These are phyloP conservation scores for Scaptomyza pallida DNA, from an alignment of 1,140 invertebrate genomes.

Conservation along the genomic window DNA sequence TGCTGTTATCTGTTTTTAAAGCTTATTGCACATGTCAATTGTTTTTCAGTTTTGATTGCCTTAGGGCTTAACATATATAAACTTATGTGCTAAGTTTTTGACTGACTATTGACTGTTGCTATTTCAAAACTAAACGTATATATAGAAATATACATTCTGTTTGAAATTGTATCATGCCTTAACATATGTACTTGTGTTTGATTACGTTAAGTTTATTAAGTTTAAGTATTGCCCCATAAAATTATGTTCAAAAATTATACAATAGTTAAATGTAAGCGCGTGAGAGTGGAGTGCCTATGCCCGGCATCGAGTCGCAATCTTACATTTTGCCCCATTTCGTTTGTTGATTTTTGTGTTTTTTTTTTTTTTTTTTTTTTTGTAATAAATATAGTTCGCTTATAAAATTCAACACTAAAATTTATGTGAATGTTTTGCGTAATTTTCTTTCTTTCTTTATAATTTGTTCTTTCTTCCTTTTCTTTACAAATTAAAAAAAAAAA, in stretches of 20 bases:
- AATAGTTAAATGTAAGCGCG: slow-evolving; percentile 37
- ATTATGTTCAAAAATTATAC: slow-evolving; percentile 9
- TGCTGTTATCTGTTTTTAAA: slow-evolving; percentile 21
- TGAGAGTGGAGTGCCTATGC: slow-evolving; percentile 51
- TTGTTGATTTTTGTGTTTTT: no score
- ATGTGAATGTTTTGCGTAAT: slow-evolving; percentile 71
- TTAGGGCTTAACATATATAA: slow-evolving; percentile 36
- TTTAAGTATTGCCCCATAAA: slow-evolving; percentile 47
- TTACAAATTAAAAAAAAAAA: slow-evolving; percentile 48
- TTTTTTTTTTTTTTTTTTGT: slow-evolving; percentile 1
- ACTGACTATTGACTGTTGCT: slow-evolving; percentile 49
- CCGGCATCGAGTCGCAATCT: slow-evolving; percentile 35
- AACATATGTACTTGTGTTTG: slow-evolving; percentile 7
- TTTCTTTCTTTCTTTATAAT: slow-evolving; percentile 20
- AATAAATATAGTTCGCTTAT: slow-evolving; percentile 48
- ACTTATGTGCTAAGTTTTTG: slow-evolving; percentile 53
- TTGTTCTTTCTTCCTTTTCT: slow-evolving; percentile 22
- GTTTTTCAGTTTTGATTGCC: slow-evolving; percentile 28
- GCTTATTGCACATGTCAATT: slow-evolving; percentile 50
- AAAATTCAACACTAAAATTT: slow-evolving; percentile 70
- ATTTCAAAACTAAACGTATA: slow-evolving; percentile 14
- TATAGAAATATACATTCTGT: no score
- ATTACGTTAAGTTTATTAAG: slow-evolving; percentile 41
- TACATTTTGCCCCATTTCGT: no score
- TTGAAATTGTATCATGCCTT: slow-evolving; percentile 1